Evolutionary conservation across 2,888 invertebrate species (phyloP).

Genomic region (Camponotus fellah): DNA sequence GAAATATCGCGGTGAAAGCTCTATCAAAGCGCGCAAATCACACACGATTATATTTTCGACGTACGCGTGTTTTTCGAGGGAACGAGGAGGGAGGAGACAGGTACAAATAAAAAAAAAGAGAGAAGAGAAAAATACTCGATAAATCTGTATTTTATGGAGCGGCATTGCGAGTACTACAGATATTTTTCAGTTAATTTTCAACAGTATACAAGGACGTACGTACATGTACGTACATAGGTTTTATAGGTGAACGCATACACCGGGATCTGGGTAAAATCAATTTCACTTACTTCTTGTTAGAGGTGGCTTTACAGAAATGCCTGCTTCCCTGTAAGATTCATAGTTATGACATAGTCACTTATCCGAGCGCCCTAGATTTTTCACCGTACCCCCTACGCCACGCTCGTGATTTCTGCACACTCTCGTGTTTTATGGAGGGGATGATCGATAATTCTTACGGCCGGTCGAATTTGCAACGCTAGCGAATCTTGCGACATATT

Average conservation of each 20-base stretch:
- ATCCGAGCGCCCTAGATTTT: conserved; percentile 47
- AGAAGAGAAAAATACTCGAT: conserved; percentile 5
- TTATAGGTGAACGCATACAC: neutral
- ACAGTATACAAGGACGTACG: neutral
- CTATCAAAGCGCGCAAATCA: conserved; percentile 51
- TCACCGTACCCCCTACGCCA: neutral
- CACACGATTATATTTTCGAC: conserved; percentile 43
- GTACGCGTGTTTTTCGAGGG: neutral
- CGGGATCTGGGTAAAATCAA: conserved; percentile 38
- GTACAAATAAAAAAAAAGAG: neutral
- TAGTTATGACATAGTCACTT: conserved; percentile 51
- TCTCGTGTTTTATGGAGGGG: conserved; percentile 31
- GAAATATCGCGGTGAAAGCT: conserved; percentile 51
- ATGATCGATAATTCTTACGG: conserved; percentile 45
- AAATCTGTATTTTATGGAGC: neutral
- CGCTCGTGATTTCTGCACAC: conserved; percentile 43
- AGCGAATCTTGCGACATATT: conserved; percentile 36
- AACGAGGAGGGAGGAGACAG: neutral
- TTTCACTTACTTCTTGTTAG: conserved; percentile 41
- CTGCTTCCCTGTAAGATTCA: conserved; percentile 37
- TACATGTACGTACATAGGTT: neutral
- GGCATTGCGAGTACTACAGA: neutral
- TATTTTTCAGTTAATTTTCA: conserved; percentile 18
- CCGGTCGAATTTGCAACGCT: conserved; percentile 30
- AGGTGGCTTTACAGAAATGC: conserved; percentile 28